Conservation (phyloP, 2,888 invertebrate species). For the Pyrrhia umbra region DNA sequence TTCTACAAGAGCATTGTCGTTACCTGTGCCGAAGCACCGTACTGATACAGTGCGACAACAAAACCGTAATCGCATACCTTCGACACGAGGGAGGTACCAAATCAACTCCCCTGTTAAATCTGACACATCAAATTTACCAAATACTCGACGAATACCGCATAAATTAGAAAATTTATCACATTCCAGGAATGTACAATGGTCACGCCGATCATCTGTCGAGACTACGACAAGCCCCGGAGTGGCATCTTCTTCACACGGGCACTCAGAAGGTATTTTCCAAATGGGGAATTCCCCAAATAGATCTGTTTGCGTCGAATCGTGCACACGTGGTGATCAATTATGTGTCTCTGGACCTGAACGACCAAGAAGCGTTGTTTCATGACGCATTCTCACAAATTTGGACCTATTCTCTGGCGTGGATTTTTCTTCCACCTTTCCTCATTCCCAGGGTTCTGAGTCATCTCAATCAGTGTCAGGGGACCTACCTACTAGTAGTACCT, state of each 20-base stretch:
- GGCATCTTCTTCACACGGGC: slow-evolving; percentile 50
- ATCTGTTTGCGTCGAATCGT: slow-evolving; percentile 56
- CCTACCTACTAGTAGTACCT: background rate
- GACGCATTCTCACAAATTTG: slow-evolving; percentile 53
- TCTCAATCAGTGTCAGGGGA: background rate
- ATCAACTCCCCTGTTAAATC: slow-evolving; percentile 46
- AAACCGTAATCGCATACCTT: slow-evolving; percentile 55
- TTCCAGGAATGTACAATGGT: slow-evolving; percentile 58
- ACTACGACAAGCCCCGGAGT: slow-evolving; percentile 46
- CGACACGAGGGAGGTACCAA: slow-evolving; percentile 66
- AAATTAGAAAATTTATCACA: slow-evolving; percentile 36
- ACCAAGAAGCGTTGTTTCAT: slow-evolving; percentile 44
- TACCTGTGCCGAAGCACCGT: slow-evolving; percentile 16
- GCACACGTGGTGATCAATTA: slow-evolving; percentile 56
- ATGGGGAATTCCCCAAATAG: slow-evolving; percentile 56
- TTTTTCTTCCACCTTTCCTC: slow-evolving; percentile 58
- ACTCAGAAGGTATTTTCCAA: slow-evolving; percentile 45
- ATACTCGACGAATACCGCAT: slow-evolving; percentile 47
- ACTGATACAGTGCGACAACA: slow-evolving; percentile 62
- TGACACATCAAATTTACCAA: slow-evolving; percentile 46
- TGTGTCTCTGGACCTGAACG: slow-evolving; percentile 39
- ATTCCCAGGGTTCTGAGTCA: slow-evolving; percentile 27
- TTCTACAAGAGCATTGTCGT: slow-evolving; percentile 13
- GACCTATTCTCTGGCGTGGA: slow-evolving; percentile 54
- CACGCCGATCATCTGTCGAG: slow-evolving; percentile 58